Conservation (phyloP, 2,797 vertebrate genomes). For the Lepilemur septentrionalis region DNA sequence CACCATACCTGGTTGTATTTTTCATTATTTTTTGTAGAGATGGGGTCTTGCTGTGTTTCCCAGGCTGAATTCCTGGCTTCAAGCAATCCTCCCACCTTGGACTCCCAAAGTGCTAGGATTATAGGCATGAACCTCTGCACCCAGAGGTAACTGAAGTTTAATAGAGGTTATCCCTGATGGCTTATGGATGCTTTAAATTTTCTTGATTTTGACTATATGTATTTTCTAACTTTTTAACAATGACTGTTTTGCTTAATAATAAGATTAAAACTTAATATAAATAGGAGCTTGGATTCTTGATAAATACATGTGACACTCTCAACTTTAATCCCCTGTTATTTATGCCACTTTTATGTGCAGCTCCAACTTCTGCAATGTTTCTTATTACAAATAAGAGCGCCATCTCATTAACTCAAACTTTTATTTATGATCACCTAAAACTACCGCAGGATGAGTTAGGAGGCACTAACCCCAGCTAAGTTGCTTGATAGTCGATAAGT, state of each 20-base stretch:
- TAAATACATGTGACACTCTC: not conserved
- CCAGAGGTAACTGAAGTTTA: not conserved
- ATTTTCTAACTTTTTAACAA: not conserved
- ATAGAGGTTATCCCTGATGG: not conserved
- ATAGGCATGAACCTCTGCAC: not conserved
- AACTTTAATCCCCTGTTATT: not conserved
- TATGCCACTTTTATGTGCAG: not conserved
- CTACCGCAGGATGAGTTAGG: not conserved
- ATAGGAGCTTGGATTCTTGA: not conserved
- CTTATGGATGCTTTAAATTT: not conserved
- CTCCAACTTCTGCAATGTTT: not conserved
- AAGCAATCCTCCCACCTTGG: not conserved
- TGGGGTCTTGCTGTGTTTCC: not conserved
- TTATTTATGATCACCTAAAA: not conserved
- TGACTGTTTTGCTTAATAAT: not conserved
- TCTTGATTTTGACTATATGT: not conserved
- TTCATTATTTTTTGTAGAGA: not conserved
- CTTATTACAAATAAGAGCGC: not conserved
- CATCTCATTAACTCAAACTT: not conserved
- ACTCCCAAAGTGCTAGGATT: not conserved
- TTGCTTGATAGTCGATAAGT: not conserved
- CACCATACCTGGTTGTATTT: not conserved
- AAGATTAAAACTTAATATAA: not conserved
- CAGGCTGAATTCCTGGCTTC: not conserved
- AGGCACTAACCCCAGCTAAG: not conserved